Evolutionary conservation across 2,113 vertebrate genomes (phyloP).

Genomic region (Hemiscyllium ocellatum): DNA sequence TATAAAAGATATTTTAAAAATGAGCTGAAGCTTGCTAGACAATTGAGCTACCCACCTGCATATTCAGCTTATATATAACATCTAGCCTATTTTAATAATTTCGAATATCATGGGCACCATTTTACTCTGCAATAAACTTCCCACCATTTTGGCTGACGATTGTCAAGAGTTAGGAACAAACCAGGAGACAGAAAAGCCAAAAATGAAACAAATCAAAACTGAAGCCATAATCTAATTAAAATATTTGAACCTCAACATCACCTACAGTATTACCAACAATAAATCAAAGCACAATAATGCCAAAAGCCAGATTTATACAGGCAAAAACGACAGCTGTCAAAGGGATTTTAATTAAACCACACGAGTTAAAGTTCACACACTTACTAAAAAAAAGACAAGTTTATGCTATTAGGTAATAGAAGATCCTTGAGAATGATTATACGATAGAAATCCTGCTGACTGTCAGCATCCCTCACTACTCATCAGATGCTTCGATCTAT

Average conservation of each 20-base stretch:
- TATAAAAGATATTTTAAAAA: neutral
- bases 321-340: neutral
- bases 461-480: neutral
- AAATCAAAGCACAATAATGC: constrained; percentile 8
- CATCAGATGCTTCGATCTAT: neutral
- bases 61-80: neutral
- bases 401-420: neutral
- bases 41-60: neutral
- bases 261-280: no score
- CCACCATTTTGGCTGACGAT: neutral
- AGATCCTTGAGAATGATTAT: neutral
- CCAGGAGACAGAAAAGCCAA: neutral
- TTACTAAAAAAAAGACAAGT: neutral
- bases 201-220: neutral
- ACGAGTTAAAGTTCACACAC: neutral
- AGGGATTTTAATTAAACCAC: neutral
- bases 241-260: neutral
- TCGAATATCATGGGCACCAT: no score
- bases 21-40: neutral
- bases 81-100: neutral
- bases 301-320: neutral
- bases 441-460: neutral
- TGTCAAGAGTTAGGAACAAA: neutral
- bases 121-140: neutral
- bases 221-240: neutral